Evolutionary conservation across 2,797 vertebrate species (phyloP).

Genomic region (Spheniscus humboldti): DNA sequence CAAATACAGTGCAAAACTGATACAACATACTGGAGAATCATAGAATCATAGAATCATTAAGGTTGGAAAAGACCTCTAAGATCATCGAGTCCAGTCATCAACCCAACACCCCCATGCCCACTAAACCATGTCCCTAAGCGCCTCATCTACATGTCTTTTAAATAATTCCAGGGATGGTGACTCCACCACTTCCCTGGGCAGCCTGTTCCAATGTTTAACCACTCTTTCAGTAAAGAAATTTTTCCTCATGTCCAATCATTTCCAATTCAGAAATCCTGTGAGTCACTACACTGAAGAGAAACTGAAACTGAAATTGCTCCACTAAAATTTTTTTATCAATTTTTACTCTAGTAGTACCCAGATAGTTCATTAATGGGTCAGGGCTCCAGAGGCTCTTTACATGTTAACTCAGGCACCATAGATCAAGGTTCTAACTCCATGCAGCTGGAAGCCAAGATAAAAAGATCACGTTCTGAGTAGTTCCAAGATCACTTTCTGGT

Average conservation of each 20-base stretch:
- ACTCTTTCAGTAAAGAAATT: too few species aligned
- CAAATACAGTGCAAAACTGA: background rate
- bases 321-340: background rate
- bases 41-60: too few species aligned
- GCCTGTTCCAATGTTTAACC: too few species aligned
- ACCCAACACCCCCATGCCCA: too few species aligned
- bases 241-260: too few species aligned
- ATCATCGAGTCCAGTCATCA: too few species aligned
- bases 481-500: background rate
- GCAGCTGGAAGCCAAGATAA: background rate
- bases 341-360: background rate
- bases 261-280: background rate
- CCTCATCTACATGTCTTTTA: too few species aligned
- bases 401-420: background rate
- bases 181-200: too few species aligned
- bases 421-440: background rate
- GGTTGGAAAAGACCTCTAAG: too few species aligned
- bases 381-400: background rate
- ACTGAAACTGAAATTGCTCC: background rate
- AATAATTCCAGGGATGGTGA: too few species aligned
- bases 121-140: too few species aligned
- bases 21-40: background rate
- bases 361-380: background rate
- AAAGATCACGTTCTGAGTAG: background rate
- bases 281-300: background rate